These are phyloP conservation scores for Pocillopora meandrina DNA, from an alignment of 92 coral and sea anemone species.

Conservation along the genomic window DNA sequence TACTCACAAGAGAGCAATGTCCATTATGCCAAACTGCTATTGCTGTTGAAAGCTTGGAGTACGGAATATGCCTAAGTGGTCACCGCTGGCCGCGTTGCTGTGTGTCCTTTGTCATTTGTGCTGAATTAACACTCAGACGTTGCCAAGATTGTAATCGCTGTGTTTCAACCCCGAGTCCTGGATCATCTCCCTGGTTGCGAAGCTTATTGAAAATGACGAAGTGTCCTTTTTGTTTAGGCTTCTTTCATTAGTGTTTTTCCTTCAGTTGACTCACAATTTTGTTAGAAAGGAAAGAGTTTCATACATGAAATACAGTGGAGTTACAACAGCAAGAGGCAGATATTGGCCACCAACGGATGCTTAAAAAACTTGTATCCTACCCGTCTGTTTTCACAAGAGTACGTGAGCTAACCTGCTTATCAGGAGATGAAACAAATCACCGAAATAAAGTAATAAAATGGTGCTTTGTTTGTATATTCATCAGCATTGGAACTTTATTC, in stretches of 20 bases:
- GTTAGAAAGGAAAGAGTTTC: background rate
- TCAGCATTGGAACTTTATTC: too few species aligned
- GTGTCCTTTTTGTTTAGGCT: constrained; percentile 61
- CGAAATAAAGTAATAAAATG: too few species aligned
- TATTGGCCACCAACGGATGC: too few species aligned
- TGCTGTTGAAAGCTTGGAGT: constrained; percentile 33
- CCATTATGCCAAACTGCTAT: constrained; percentile 38
- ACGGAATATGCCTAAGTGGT: constrained; percentile 50
- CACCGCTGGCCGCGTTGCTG: constrained; percentile 60
- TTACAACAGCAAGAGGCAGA: too few species aligned
- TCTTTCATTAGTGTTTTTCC: constrained; percentile 19
- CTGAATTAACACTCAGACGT: constrained; percentile 35
- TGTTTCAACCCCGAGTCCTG: constrained; percentile 34
- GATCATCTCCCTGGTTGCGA: constrained; percentile 36
- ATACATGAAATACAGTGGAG: background rate
- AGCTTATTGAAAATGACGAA: constrained; percentile 8
- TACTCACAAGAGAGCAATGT: constrained; percentile 47
- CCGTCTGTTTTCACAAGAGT: too few species aligned
- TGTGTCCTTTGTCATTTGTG: constrained; percentile 43
- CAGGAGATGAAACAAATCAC: too few species aligned
- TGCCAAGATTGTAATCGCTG: constrained; percentile 56
- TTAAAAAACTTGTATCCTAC: too few species aligned
- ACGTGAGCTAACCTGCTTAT: too few species aligned
- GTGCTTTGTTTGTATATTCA: too few species aligned
- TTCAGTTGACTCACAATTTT: background rate